Evolutionary conservation across 2,888 invertebrate species (phyloP), one percentile per base, ranked within the genome.

Genomic region (Homarus gammarus): DNA sequence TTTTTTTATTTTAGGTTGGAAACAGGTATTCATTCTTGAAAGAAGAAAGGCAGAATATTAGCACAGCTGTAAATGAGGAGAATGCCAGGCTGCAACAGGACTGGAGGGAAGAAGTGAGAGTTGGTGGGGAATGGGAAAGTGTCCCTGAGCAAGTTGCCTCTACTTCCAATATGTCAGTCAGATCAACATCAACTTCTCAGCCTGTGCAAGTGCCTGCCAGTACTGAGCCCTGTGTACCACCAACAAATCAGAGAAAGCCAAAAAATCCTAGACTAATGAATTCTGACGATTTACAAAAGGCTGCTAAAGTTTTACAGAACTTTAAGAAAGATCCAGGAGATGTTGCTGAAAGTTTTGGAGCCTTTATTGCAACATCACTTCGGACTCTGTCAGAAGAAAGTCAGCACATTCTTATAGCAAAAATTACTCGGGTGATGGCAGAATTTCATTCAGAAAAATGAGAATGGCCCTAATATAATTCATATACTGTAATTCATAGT

Each of bases 301-400:
- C 31, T 68, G 82, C 70, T 31, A 70, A 70, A 27, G 8, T 70
- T 38, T 40, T 44, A 27, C 64, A 27, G 70, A 68, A 27, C 15
- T 40, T 64, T 40, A 70, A 70, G 15, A 83, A 70, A 70, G 44
- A 83, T 31, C 40, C 18, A 15, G 38, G 51, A 18, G 82, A 83
- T 40, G 70, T 83, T n/a, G 44, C 82, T 18, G 82, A 70, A 44
- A 27, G 40, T 8, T 83, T 83, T 83, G 82, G 82, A 31, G 83
- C n/a, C 10, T 83, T 70, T 83, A 70, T 83, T 18, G 68, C 82
- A 68, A 44, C 82, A 49, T 83, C 82, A 68, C 22, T 83, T 27
- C 61, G 70, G 33, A 49, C 36, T n/a, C 44, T 64, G 36, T n/a
- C 82, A 12, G 82, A 83, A 27, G 82, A 70, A 40, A 83, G 40